Conservation (phyloP, 1,140 invertebrate species). For the Sminthurides bifidus region DNA sequence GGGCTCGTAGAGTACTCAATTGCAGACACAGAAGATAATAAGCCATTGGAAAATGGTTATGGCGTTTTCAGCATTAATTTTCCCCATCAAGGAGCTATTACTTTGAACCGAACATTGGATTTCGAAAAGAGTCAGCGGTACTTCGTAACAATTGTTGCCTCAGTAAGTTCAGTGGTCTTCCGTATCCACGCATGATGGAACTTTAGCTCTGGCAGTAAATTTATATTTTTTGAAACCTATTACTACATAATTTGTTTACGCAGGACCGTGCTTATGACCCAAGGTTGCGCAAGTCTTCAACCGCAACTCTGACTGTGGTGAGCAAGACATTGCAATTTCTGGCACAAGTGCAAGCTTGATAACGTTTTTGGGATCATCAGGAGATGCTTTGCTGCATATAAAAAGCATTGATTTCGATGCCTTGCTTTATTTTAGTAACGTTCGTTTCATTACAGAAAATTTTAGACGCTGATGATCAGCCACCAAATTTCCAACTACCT, state of each 20-base stretch:
- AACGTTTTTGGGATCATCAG: too few relatives aligned
- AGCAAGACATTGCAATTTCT: too few relatives aligned
- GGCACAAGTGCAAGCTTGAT: conserved; percentile 27
- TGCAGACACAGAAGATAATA: conserved; percentile 42
- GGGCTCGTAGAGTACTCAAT: conserved; percentile 71
- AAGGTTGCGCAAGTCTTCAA: conserved; percentile 42
- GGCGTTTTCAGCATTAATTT: conserved; percentile 70
- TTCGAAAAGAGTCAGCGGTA: conserved; percentile 79
- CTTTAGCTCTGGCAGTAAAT: too few relatives aligned
- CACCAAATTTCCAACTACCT: conserved; percentile 18
- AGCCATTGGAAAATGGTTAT: conserved; percentile 60
- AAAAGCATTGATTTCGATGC: background rate
- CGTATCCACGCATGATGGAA: too few relatives aligned
- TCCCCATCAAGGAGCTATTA: conserved; percentile 79
- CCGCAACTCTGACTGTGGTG: conserved; percentile 14
- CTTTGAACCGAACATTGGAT: conserved; percentile 74
- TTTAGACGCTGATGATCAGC: conserved; percentile 12
- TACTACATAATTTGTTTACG: background rate
- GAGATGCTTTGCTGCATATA: too few relatives aligned
- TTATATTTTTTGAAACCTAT: background rate
- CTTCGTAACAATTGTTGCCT: conserved; percentile 74
- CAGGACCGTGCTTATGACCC: conserved; percentile 69
- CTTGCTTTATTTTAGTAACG: background rate
- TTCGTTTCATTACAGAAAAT: conserved; percentile 3
- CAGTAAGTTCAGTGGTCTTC: too few relatives aligned